Conservation (phyloP, 2,797 vertebrate species). For the Eospalax fontanierii region DNA sequence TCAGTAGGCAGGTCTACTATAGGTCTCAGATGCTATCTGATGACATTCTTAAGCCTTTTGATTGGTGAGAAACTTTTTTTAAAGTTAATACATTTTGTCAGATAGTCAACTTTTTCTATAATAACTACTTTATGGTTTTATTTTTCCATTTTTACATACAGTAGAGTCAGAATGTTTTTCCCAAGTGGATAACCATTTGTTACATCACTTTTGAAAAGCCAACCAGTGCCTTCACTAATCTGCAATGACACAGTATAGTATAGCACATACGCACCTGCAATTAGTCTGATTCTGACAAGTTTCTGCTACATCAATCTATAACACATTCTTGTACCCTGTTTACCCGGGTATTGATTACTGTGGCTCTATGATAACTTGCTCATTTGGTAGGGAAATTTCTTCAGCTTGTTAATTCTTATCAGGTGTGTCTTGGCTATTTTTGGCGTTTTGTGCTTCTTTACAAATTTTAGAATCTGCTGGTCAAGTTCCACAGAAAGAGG, state of each 20-base stretch:
- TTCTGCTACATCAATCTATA: background rate
- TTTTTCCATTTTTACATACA: background rate
- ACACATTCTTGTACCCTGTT: background rate
- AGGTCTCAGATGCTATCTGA: no score
- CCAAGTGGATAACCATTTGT: background rate
- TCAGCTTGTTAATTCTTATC: background rate
- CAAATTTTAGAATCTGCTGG: conserved; percentile 36
- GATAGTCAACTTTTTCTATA: no score
- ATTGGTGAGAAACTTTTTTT: no score
- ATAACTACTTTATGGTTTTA: background rate
- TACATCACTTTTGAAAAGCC: background rate
- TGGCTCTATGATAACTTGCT: background rate
- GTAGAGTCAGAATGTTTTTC: background rate
- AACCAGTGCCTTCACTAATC: background rate
- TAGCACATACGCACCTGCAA: background rate
- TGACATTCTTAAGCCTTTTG: no score
- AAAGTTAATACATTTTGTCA: no score
- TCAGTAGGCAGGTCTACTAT: no score
- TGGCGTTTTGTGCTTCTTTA: conserved; percentile 1
- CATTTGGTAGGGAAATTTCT: background rate
- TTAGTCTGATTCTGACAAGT: background rate
- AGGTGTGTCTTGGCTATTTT: background rate
- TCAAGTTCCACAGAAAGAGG: conserved; percentile 4
- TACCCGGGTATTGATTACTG: no score
- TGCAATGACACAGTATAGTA: no score